Evolutionary conservation across 2,797 vertebrate genomes (phyloP), one percentile per base, ranked within the genome.

Genomic region (Atherinosoma microstoma): DNA sequence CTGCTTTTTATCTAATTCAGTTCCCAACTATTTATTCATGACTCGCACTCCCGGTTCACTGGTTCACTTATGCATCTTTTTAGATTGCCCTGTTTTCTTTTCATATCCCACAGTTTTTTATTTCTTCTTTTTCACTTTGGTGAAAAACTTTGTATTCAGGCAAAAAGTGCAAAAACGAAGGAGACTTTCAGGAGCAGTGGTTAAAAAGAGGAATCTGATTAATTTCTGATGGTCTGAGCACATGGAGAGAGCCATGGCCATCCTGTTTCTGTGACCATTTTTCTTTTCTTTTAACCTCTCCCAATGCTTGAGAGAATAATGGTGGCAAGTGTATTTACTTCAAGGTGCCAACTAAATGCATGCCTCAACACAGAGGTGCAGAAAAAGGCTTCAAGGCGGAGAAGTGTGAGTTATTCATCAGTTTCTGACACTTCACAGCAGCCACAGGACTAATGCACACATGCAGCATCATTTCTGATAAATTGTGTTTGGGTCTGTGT

Each of bases 291-390:
- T 45, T 59, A 32, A 58, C 24, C 15, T 53, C 38, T 38, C 56
- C 49, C 32, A 4, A 30, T 32, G 63, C 72, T 62, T 73, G 62
- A 82, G 73, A 72, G 67, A 80, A 86, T 82, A 89, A 91, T 79
- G 77, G 76, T 0, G 27, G 59, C 3, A 38, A n/a, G 42, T 47
- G 80, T 78, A 70, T 82, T 85, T 76, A 87, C 56, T 67, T 76
- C 22, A 61, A 86, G 82, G 88, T 91, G 90, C 87, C 84, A 92
- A 83, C 65, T 76, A 89, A 89, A 90, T 85, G 90, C 78, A 86
- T 58, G 51, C 63, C 69, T 65, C 68, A 75, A 74, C 70, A 9
- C 40, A 7, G 65, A 73, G 78, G 70, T 76, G 79, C 49, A 59
- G 70, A 35, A 47, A 64, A 64, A 29, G 64, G 42, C 45, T 81